Evolutionary conservation across 1,140 invertebrate species (phyloP).

Genomic region (Brachystomella parvula): DNA sequence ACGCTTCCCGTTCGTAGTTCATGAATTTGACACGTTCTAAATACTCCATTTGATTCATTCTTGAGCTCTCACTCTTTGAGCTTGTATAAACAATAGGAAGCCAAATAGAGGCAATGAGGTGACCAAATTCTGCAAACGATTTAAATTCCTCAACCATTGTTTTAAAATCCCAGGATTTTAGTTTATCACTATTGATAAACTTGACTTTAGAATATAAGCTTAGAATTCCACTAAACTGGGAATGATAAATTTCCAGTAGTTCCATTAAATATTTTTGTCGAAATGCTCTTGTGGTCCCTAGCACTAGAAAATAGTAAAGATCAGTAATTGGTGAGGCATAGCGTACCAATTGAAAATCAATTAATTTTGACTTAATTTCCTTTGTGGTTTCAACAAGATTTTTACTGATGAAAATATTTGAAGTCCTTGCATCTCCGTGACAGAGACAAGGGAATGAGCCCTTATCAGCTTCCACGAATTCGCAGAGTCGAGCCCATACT

Average conservation of each 20-base stretch:
- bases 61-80: background rate
- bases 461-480: slow-evolving; percentile 1
- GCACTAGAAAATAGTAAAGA: slow-evolving; percentile 10
- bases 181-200: background rate
- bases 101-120: background rate
- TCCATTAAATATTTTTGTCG: background rate
- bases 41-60: slow-evolving; percentile 16
- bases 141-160: background rate
- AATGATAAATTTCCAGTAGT: background rate
- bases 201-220: background rate
- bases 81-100: background rate
- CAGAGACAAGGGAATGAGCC: slow-evolving; percentile 19
- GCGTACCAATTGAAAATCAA: slow-evolving; percentile 21
- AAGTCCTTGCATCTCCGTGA: slow-evolving; percentile 19
- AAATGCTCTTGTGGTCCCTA: slow-evolving; percentile 14
- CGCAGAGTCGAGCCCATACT: background rate
- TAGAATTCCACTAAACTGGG: background rate
- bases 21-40: slow-evolving; percentile 11
- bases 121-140: background rate
- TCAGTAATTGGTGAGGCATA: slow-evolving; percentile 24
- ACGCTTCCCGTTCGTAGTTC: background rate
- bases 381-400: background rate
- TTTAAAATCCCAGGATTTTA: background rate
- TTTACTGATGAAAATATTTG: slow-evolving; percentile 15
- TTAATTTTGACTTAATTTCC: background rate